Evolutionary conservation across 2,888 invertebrate genomes (phyloP).

Genomic region (Lingula anatina): DNA sequence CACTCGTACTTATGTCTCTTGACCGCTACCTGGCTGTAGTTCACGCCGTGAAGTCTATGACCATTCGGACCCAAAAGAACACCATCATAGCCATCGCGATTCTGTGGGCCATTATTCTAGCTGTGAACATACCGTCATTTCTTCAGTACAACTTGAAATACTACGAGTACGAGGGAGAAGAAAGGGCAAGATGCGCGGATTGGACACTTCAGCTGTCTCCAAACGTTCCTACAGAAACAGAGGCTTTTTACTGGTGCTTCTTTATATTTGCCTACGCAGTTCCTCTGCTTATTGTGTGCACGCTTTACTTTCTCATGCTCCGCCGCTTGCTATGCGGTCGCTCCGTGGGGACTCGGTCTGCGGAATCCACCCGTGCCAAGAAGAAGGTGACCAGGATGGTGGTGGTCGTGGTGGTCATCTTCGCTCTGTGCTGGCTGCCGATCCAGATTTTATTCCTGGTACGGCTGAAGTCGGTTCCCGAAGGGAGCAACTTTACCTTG

Average conservation of each 20-base stretch:
- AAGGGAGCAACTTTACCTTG: constrained; percentile 62
- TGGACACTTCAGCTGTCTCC: constrained; percentile 8
- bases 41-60: constrained; percentile 84
- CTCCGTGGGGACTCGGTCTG: constrained; percentile 67
- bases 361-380: constrained; percentile 77
- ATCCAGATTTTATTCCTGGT: constrained; percentile 70
- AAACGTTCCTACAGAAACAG: constrained; percentile 4
- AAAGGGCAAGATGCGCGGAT: constrained; percentile 33
- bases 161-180: constrained; percentile 49
- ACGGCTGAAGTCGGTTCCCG: constrained; percentile 59
- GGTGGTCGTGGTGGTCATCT: constrained; percentile 83
- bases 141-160: constrained; percentile 25
- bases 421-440: constrained; percentile 91
- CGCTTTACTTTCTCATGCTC: constrained; percentile 85
- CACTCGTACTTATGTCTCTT: constrained; percentile 86
- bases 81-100: constrained; percentile 72
- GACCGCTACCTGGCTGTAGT: constrained; percentile 89
- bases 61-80: constrained; percentile 74
- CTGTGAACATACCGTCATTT: constrained; percentile 42
- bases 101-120: constrained; percentile 72
- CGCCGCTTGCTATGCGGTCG: constrained; percentile 77
- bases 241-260: constrained; percentile 53
- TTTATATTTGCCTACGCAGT: constrained; percentile 83
- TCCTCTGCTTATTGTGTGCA: constrained; percentile 78
- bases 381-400: constrained; percentile 88